phyloP scores from a whole-genome alignment of 2,888 invertebrate genomes.

The Calameuta pallipes region DNA sequence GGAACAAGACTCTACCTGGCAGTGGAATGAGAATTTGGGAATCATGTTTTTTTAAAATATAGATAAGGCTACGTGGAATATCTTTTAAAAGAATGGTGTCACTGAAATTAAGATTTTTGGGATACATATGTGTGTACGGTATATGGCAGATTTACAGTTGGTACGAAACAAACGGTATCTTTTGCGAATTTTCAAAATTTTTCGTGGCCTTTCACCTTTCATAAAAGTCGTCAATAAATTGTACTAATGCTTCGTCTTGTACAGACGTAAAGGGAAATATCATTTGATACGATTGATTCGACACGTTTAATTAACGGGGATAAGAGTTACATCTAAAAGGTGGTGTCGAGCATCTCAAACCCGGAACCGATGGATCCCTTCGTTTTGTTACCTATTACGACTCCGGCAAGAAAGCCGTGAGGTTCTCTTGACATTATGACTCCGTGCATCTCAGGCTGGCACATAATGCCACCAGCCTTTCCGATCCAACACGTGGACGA shows the following conservation, averaged over 20 bases:
- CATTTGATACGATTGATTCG: conserved; percentile 8
- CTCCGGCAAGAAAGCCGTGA: not conserved
- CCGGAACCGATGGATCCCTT: not conserved
- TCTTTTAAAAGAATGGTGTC: not conserved
- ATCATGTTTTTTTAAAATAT: not conserved
- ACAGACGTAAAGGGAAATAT: conserved; percentile 3
- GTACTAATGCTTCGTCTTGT: not conserved
- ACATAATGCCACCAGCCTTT: not conserved
- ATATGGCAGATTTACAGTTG: not conserved
- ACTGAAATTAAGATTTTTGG: not conserved
- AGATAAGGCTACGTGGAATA: not conserved
- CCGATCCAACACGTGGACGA: not conserved
- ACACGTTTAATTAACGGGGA: conserved; percentile 1
- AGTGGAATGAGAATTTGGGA: no score
- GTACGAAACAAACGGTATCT: not conserved
- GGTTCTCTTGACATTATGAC: conserved; percentile 1
- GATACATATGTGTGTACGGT: not conserved
- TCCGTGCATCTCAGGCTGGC: not conserved
- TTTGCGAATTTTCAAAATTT: not conserved
- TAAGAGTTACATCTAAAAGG: not conserved
- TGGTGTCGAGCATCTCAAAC: not conserved
- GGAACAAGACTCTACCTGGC: no score
- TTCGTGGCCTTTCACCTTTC: not conserved
- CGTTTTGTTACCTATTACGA: not conserved
- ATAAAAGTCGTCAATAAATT: not conserved